Evolutionary conservation across 2,888 invertebrate species (phyloP), one percentile per base, ranked within the genome.

Genomic region (Drosophila neutralis): DNA sequence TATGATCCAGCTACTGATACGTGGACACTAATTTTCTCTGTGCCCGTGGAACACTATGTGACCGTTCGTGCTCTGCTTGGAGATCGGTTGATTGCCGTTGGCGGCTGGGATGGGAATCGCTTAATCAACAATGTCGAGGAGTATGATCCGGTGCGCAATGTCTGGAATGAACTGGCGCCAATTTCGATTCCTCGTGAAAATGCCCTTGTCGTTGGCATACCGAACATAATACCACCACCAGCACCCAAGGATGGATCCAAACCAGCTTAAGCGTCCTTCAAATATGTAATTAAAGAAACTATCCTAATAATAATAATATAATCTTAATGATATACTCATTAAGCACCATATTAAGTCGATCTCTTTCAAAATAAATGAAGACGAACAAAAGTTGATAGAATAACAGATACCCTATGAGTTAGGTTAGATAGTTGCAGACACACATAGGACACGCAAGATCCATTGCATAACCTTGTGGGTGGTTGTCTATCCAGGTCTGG

Each of bases 81-180:
- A 21, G 96, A 97, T 92, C 94, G 95, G 77, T 92, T 97, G 61
- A 94, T 96, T 83, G 96, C 96, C 48, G 95, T 96, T 29, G 98
- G 98, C 31, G 98, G 98, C 1, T 98, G 97, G 92, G 98, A 98
- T 94, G 98, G 98, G 31, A 96, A 96, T 88, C 95, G 96, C n/a
- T n/a, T n/a, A n/a, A n/a, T n/a, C 53, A 96, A 96, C 89, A 95
- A 96, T 71, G 98, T 98, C 2, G 98, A 98, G 91, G 96, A 97
- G 73, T 98, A 98, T 92, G 98, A 98, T 93, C 96, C 98, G 2
- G 96, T 95, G 91, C 94, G 94, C 4, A 96, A 97, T 93, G 95
- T 96, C 91, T 97, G 97, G 97, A 94, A 94, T 33, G 94, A 96
- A 93, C 94, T 97, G 73, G 95, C 97, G 15, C 95, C 97, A 33